Conservation (phyloP, 2,113 vertebrate species). For the Mungos mungo region DNA sequence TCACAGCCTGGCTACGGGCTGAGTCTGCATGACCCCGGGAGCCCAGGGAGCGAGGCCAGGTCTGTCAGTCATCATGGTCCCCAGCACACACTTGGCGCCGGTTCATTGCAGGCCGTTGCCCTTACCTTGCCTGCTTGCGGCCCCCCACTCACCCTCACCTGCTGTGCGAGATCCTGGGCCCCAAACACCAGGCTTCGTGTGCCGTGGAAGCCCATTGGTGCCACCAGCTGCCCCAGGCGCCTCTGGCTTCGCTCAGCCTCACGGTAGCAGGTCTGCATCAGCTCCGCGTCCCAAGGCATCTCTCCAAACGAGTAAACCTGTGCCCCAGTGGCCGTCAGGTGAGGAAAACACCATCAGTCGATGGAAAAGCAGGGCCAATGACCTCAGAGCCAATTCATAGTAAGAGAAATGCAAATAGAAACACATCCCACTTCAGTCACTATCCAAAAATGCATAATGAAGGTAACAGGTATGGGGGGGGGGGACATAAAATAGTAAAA, state of each 20-base stretch:
- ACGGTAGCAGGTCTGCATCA: conserved; percentile 71
- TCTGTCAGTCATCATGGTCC: background rate
- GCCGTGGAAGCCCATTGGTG: conserved; percentile 66
- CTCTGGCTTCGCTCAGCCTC: conserved; percentile 33
- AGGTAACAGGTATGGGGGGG: background rate
- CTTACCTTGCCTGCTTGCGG: background rate
- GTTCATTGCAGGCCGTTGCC: background rate
- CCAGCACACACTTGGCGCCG: background rate
- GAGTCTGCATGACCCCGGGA: background rate
- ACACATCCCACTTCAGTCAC: background rate
- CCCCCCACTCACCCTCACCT: conserved; percentile 57
- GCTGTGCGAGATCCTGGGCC: conserved; percentile 76
- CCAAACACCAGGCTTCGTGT: conserved; percentile 66
- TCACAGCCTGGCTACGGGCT: background rate
- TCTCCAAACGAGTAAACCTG: conserved; percentile 70
- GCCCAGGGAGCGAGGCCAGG: fast-evolving
- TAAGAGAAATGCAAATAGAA: background rate
- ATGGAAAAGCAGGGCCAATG: background rate
- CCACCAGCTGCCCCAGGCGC: conserved; percentile 40
- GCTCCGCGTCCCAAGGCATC: conserved; percentile 52
- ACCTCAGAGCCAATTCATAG: background rate
- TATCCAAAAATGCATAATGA: background rate
- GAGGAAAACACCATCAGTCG: background rate
- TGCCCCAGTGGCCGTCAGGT: fast-evolving
- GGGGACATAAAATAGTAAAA: background rate